Base-by-base conservation (phyloP, 2,888 invertebrate species). In the Pimpla rufipes region DNA sequence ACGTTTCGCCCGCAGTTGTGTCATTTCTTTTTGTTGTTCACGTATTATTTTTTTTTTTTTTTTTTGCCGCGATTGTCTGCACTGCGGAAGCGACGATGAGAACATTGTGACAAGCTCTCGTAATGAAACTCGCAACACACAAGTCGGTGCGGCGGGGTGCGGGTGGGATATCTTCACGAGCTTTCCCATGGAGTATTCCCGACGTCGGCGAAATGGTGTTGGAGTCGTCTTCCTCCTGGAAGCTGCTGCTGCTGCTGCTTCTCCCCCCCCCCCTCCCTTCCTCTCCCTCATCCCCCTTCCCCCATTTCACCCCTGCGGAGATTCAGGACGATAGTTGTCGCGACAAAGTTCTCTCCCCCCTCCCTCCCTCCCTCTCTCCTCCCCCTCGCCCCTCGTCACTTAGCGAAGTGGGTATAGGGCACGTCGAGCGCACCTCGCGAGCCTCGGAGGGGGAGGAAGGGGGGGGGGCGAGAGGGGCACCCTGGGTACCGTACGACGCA, bases 271-370 rank as follows among this genome's bases (percentile, higher is more conserved):
- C 0, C 57, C n/a, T 64, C 62, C 47, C 64, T 13, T 57, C 64
- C 45, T 76, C 66, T 29, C 64, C 64, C 18, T 59, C 29, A n/a
- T n/a, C n/a, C n/a, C n/a, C n/a, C n/a, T n/a, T n/a, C n/a, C n/a
- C n/a, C n/a, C n/a, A n/a, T n/a, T n/a, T n/a, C n/a, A n/a, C 16
- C 47, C 52, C 29, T 59, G 18, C 29, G 37, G 68, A 77, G 73
- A 77, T 77, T 77, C 71, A 52, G 57, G 66, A 74, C 68, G 77
- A 78, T 81, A 77, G 83, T 77, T 80, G 86, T 88, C 79, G 52
- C 67, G 80, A 76, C 79, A 75, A 83, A 84, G 81, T 85, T 84
- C 84, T 74, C 70, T 78, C 70, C 55, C 57, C 5, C 29, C 29
- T 5, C 29, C 5, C 29, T 2, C 29, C 2, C 29, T 5, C 62